Conservation (phyloP, 2,888 invertebrate genomes). For the Agrochola macilenta region DNA sequence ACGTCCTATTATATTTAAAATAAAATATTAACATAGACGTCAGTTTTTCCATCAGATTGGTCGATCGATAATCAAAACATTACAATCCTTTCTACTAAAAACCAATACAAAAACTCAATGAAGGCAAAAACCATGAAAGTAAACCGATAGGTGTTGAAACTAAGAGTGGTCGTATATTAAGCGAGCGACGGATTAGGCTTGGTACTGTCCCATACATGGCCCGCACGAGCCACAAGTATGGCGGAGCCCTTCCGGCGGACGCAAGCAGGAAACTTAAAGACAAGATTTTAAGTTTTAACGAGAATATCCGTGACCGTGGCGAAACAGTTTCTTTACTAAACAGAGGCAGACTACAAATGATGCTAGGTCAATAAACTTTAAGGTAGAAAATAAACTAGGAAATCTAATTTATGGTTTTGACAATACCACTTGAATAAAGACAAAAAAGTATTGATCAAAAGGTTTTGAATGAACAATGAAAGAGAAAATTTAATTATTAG, state of each 20-base stretch:
- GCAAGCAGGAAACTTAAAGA: constrained; percentile 68
- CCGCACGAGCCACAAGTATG: constrained; percentile 73
- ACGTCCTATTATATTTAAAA: background rate
- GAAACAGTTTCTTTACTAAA: constrained; percentile 32
- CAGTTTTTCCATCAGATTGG: constrained; percentile 3
- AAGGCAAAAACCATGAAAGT: constrained; percentile 70
- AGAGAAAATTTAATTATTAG: constrained; percentile 41
- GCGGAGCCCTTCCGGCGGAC: constrained; percentile 82
- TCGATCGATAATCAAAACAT: background rate
- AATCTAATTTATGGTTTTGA: background rate
- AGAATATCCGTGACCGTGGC: constrained; percentile 46
- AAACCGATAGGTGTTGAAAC: constrained; percentile 72
- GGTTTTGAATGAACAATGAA: constrained; percentile 4
- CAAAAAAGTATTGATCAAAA: constrained; percentile 6
- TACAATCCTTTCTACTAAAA: background rate
- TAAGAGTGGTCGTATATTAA: constrained; percentile 73
- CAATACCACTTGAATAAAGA: background rate
- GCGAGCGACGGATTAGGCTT: constrained; percentile 76
- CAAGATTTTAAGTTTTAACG: constrained; percentile 59
- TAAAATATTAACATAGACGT: background rate
- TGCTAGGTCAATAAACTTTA: constrained; percentile 8
- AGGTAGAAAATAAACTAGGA: background rate
- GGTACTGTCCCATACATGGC: constrained; percentile 74
- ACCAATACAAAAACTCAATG: constrained; percentile 9
- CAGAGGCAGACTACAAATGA: constrained; percentile 2